Percentiles rank a stretch among this genome's conserved stretches.
phyloP scores from a whole-genome alignment of 2,888 invertebrate species.

The Pecten maximus region DNA sequence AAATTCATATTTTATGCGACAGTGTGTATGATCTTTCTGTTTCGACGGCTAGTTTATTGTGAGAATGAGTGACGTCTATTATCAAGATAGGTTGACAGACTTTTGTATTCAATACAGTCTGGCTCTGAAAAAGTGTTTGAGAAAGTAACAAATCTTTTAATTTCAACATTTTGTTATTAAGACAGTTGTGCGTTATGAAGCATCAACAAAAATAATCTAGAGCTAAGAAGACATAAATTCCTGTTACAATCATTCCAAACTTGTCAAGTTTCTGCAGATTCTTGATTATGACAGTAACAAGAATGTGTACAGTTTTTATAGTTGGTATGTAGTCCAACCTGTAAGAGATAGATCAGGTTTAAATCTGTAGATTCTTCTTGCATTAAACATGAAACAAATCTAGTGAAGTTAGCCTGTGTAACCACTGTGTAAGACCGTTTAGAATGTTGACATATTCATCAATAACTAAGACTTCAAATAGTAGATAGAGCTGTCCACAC shows the following conservation, averaged over 20 bases:
- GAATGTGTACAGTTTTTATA: neutral
- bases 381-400: neutral
- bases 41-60: neutral
- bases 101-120: neutral
- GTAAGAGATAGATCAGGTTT: neutral
- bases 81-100: neutral
- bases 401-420: neutral
- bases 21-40: neutral
- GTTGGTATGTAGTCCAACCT: neutral
- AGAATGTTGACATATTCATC: neutral
- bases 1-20: neutral
- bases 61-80: neutral
- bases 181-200: too few species aligned
- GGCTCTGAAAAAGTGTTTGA: neutral
- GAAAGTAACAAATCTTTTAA: too few species aligned
- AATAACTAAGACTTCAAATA: neutral
- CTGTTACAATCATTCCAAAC: too few species aligned
- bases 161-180: neutral
- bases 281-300: neutral
- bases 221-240: too few species aligned
- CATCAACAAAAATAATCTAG: too few species aligned
- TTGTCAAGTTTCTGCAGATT: too few species aligned
- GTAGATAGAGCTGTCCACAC: neutral
- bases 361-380: neutral
- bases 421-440: neutral